phyloP scores from a whole-genome alignment of 2,888 invertebrate species.

The Pemphredon lugubris region DNA sequence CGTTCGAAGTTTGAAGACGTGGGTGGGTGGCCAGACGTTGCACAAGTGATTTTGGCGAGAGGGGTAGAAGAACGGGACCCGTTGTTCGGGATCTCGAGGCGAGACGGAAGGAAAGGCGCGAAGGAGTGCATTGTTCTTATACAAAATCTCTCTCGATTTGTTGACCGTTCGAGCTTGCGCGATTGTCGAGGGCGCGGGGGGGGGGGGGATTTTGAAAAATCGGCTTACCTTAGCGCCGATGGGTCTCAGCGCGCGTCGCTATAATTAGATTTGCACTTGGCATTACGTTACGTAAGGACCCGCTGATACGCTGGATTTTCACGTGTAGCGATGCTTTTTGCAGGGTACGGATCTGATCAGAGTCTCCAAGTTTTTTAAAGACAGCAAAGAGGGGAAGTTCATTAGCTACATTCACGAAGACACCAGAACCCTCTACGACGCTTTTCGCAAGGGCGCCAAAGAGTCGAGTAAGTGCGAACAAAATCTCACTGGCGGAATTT shows the following conservation, averaged over 20 bases:
- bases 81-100: not conserved
- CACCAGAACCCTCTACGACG: slow-evolving; percentile 93
- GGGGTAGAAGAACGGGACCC: no score
- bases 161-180: no score
- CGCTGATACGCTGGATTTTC: slow-evolving; percentile 27
- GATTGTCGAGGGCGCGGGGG: no score
- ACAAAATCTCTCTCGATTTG: no score
- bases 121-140: no score
- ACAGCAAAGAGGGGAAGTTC: slow-evolving; percentile 93
- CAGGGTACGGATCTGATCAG: slow-evolving; percentile 95
- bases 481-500: not conserved
- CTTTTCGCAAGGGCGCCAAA: slow-evolving; percentile 94
- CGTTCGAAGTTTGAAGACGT: slow-evolving; percentile 1
- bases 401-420: slow-evolving; percentile 93
- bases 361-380: slow-evolving; percentile 94
- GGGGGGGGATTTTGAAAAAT: slow-evolving; percentile 16
- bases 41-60: slow-evolving; percentile 33
- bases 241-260: slow-evolving; percentile 53
- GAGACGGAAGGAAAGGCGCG: slow-evolving; percentile 1
- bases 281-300: slow-evolving; percentile 68
- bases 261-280: slow-evolving; percentile 70
- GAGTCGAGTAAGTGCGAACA: slow-evolving; percentile 89
- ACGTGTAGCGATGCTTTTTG: slow-evolving; percentile 75
- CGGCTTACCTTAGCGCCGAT: slow-evolving; percentile 21
- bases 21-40: slow-evolving; percentile 45